Percentiles rank a stretch among this genome's conserved stretches.
Conservation (phyloP, 2,113 vertebrate genomes). For the Charina bottae region DNA sequence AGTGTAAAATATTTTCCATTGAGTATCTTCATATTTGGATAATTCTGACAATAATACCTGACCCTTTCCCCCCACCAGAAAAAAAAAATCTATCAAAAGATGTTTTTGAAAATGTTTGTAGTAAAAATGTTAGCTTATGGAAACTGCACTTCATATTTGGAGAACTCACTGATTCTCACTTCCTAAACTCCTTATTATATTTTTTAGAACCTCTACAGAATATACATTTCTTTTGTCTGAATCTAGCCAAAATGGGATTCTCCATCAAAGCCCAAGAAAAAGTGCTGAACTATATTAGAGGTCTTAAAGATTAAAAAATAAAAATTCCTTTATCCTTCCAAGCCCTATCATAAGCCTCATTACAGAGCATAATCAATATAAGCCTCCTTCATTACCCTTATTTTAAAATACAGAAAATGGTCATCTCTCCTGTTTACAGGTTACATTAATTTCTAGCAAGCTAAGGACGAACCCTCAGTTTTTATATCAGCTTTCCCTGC, state of each 20-base stretch:
- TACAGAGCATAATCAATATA: conserved; percentile 20
- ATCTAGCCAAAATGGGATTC: background rate
- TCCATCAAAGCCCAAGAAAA: background rate
- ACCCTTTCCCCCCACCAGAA: too few relatives aligned
- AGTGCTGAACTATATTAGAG: background rate
- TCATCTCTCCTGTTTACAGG: conserved; percentile 2
- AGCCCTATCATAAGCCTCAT: background rate
- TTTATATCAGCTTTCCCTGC: background rate
- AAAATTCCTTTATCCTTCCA: conserved; percentile 9
- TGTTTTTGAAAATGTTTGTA: background rate
- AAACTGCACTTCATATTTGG: background rate
- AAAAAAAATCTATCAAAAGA: background rate
- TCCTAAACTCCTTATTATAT: background rate
- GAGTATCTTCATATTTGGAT: background rate
- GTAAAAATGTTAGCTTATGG: background rate
- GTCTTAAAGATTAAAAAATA: conserved; percentile 7
- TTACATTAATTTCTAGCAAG: conserved; percentile 22
- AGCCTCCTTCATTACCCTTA: conserved; percentile 14
- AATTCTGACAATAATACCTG: background rate
- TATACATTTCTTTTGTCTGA: background rate
- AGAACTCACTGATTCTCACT: background rate
- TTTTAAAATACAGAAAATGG: conserved; percentile 11
- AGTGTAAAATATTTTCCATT: background rate
- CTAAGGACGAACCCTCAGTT: background rate
- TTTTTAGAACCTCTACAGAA: background rate